Evolutionary conservation across 2,888 invertebrate species (phyloP).

Genomic region (Epinotia ramella): DNA sequence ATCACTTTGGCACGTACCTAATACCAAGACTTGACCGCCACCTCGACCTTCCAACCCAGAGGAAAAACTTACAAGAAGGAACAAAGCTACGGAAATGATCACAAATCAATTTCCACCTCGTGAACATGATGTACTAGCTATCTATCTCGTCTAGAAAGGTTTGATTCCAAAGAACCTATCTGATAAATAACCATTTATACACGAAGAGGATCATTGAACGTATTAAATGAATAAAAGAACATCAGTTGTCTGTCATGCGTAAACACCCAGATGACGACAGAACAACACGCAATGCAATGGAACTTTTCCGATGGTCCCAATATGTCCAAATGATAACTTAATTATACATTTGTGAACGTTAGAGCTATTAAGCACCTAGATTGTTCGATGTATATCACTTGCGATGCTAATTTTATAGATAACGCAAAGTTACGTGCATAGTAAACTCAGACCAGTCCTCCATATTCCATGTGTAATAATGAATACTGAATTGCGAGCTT

Average conservation of each 20-base stretch:
- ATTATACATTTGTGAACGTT: constrained; percentile 31
- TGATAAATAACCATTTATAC: constrained; percentile 42
- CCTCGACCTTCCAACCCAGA: too few species aligned
- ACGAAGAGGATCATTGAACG: constrained; percentile 36
- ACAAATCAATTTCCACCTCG: neutral
- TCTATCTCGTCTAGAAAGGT: constrained; percentile 21
- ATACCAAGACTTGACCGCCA: too few species aligned
- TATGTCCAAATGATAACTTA: constrained; percentile 40
- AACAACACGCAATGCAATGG: constrained; percentile 36
- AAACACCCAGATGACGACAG: constrained; percentile 32
- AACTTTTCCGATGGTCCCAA: constrained; percentile 41
- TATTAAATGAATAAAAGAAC: constrained; percentile 38
- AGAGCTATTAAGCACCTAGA: constrained; percentile 38
- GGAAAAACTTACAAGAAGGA: too few species aligned
- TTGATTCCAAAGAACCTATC: constrained; percentile 7
- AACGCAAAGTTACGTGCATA: constrained; percentile 75
- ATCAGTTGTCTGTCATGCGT: constrained; percentile 22
- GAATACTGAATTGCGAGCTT: constrained; percentile 57
- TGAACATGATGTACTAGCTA: neutral
- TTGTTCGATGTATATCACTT: constrained; percentile 51
- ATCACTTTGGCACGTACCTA: too few species aligned
- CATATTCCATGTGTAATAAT: constrained; percentile 64
- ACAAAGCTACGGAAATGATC: neutral
- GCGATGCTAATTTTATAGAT: constrained; percentile 70
- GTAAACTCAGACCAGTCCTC: constrained; percentile 58